Evolutionary conservation across 2,888 invertebrate genomes (phyloP).

Genomic region (Ectobius pallidus): DNA sequence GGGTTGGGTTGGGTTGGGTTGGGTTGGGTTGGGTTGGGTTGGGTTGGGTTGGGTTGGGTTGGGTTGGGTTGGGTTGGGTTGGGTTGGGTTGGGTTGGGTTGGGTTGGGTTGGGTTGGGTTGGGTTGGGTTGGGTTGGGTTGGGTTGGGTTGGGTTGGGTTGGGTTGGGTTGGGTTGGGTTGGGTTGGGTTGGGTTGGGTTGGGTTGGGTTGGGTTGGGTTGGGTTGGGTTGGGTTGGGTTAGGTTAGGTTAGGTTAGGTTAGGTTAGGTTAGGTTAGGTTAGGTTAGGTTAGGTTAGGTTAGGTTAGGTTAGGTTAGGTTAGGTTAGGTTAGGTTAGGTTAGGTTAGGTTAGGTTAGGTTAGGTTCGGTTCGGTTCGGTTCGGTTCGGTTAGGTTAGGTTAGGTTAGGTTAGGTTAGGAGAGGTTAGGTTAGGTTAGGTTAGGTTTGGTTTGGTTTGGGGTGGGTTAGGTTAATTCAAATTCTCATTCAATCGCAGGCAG

Average conservation of each 20-base stretch:
- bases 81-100: background rate
- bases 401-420: conserved; percentile 34
- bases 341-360: conserved; percentile 38
- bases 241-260: conserved; percentile 42
- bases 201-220: conserved; percentile 42
- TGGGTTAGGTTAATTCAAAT: no score
- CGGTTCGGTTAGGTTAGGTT: no score
- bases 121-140: background rate
- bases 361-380: no score
- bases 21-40: conserved; percentile 15
- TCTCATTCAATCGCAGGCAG: no score
- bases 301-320: conserved; percentile 20
- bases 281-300: conserved; percentile 41
- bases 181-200: conserved; percentile 45
- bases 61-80: conserved; percentile 12
- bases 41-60: conserved; percentile 13
- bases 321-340: conserved; percentile 31
- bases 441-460: conserved; percentile 47
- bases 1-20: background rate
- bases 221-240: conserved; percentile 42
- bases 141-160: background rate
- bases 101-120: background rate
- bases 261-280: conserved; percentile 43
- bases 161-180: conserved; percentile 47
- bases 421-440: conserved; percentile 43